A percentile compares a stretch with the other conserved stretches of the same genome.
These are phyloP conservation scores for Odontesthes bonariensis DNA, from an alignment of 2,113 vertebrate species.

Conservation along the genomic window DNA sequence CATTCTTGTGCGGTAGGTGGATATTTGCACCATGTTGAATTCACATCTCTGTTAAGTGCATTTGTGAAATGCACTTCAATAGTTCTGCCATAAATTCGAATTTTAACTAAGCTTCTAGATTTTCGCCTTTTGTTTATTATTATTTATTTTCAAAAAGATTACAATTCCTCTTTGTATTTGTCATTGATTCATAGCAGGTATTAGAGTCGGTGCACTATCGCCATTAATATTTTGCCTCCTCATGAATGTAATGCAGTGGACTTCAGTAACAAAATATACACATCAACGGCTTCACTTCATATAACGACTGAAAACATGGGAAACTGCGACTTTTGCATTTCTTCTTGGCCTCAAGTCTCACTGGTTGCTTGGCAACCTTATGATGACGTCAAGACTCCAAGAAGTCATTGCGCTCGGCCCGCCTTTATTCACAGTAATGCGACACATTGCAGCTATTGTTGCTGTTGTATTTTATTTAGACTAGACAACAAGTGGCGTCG, in stretches of 20 bases:
- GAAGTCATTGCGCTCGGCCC: background rate
- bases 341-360: background rate
- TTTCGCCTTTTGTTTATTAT: too few species aligned
- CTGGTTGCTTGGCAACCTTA: slow-evolving; percentile 6
- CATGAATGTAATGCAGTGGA: background rate
- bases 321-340: background rate
- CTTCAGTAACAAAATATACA: background rate
- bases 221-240: background rate
- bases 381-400: background rate
- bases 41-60: too few species aligned
- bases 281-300: background rate
- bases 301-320: background rate
- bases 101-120: too few species aligned
- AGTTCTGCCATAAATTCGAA: too few species aligned
- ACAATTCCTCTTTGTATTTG: too few species aligned
- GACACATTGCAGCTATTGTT: background rate
- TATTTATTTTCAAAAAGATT: too few species aligned
- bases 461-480: background rate
- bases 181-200: too few species aligned
- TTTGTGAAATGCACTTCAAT: too few species aligned
- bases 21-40: too few species aligned
- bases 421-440: background rate
- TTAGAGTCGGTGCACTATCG: too few species aligned
- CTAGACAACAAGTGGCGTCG: too few species aligned
- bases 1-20: too few species aligned